phyloP scores from a whole-genome alignment of 2,888 invertebrate genomes.

The Liodrosophila aerea region DNA sequence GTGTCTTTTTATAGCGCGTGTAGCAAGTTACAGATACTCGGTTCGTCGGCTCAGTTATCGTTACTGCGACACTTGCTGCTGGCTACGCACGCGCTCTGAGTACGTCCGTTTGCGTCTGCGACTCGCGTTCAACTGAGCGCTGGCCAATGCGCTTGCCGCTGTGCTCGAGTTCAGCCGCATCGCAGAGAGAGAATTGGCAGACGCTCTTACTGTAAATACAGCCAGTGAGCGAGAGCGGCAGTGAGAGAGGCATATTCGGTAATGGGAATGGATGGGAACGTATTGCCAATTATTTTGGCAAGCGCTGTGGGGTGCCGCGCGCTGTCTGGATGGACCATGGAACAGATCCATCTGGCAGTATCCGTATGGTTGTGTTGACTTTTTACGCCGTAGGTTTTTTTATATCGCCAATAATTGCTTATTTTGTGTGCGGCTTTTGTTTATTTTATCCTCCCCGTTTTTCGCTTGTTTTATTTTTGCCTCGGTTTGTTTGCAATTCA shows the following conservation, averaged over 20 bases:
- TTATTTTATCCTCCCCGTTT: background rate
- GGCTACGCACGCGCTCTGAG: conserved; percentile 56
- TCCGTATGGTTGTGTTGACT: background rate
- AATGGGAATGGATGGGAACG: background rate
- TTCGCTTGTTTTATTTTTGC: background rate
- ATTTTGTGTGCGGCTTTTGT: background rate
- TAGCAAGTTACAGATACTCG: conserved; percentile 11
- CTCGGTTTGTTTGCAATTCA: background rate
- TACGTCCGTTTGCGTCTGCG: conserved; percentile 65
- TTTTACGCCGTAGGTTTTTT: background rate
- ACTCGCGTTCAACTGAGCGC: conserved; percentile 67
- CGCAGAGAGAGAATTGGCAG: conserved; percentile 35
- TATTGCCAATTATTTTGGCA: conserved; percentile 57
- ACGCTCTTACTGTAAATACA: conserved; percentile 8
- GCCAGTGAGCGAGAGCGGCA: conserved; percentile 6
- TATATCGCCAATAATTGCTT: background rate
- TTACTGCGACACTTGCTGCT: conserved; percentile 3
- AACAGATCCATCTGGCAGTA: conserved; percentile 19
- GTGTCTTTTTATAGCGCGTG: conserved; percentile 28
- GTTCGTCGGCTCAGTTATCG: conserved; percentile 6
- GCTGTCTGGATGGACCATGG: conserved; percentile 15
- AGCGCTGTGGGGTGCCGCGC: conserved; percentile 35
- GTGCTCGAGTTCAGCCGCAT: conserved; percentile 32
- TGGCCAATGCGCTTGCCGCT: conserved; percentile 21
- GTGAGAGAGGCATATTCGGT: background rate